Percentiles rank a stretch among this genome's conserved stretches.
Evolutionary conservation across 2,797 vertebrate species (phyloP).

Genomic region (Cossypha dichroa): DNA sequence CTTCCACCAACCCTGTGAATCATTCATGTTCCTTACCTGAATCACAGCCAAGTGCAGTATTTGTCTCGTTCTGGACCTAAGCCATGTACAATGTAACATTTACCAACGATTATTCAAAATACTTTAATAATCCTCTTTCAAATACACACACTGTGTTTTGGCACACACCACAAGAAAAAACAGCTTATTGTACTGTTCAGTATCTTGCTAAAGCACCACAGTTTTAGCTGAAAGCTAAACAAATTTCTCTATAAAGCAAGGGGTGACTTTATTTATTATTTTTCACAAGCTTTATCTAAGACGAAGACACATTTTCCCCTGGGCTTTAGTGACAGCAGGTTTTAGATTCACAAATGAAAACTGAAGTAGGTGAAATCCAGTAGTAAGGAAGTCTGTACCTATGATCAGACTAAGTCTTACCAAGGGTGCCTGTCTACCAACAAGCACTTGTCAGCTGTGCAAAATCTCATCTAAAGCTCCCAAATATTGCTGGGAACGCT

Average conservation of each 20-base stretch:
- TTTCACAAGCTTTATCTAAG: neutral
- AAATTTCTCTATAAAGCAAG: neutral
- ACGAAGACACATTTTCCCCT: neutral
- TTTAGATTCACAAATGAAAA: neutral
- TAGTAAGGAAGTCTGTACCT: neutral
- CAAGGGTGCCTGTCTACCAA: neutral
- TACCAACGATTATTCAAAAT: slow-evolving; percentile 17
- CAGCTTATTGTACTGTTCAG: neutral
- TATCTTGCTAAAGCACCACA: neutral
- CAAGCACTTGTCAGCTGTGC: neutral
- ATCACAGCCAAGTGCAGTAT: slow-evolving; percentile 14
- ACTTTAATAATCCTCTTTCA: neutral
- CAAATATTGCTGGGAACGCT: neutral
- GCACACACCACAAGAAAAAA: neutral
- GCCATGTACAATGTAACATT: neutral
- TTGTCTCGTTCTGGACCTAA: slow-evolving; percentile 12
- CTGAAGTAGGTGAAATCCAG: neutral
- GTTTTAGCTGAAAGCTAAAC: neutral
- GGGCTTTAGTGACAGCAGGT: neutral
- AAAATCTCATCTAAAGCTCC: neutral
- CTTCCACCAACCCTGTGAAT: slow-evolving; percentile 49
- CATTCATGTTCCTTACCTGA: slow-evolving; percentile 50
- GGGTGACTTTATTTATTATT: neutral
- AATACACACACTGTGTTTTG: neutral
- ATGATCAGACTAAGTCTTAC: neutral